Conservation (phyloP, 2,797 vertebrate species). For the Lycodopsis pacificus region DNA sequence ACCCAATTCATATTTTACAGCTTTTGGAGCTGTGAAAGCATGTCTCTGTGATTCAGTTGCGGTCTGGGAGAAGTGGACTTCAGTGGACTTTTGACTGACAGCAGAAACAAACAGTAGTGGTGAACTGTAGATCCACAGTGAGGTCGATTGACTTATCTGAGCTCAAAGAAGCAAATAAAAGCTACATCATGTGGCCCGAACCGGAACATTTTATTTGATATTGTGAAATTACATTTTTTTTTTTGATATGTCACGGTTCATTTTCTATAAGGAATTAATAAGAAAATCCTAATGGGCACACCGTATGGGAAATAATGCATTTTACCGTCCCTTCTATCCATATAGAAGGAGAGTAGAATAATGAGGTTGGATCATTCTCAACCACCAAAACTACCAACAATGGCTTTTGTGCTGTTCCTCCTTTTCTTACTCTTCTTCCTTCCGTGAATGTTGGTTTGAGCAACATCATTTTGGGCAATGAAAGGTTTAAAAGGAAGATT, state of each 20-base stretch:
- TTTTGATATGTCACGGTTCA: neutral
- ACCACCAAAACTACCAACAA: too few relatives aligned
- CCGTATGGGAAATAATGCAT: neutral
- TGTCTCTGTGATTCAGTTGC: neutral
- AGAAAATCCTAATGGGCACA: neutral
- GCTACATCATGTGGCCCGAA: neutral
- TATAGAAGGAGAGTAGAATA: too few relatives aligned
- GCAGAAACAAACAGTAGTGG: neutral
- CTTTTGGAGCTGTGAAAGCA: neutral
- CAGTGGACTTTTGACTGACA: neutral
- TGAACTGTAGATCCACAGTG: neutral
- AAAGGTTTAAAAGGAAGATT: too few relatives aligned
- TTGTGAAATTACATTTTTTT: neutral
- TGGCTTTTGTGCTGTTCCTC: too few relatives aligned
- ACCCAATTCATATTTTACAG: neutral
- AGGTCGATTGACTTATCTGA: neutral
- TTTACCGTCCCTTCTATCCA: too few relatives aligned
- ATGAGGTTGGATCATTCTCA: too few relatives aligned
- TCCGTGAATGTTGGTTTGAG: too few relatives aligned
- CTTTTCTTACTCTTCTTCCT: too few relatives aligned
- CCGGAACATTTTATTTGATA: neutral
- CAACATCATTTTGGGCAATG: too few relatives aligned
- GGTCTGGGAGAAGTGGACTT: neutral
- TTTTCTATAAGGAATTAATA: neutral
- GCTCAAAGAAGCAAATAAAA: neutral